These are phyloP conservation scores for Carcina quercana DNA, from an alignment of 2,888 invertebrate genomes.

Conservation along the genomic window DNA sequence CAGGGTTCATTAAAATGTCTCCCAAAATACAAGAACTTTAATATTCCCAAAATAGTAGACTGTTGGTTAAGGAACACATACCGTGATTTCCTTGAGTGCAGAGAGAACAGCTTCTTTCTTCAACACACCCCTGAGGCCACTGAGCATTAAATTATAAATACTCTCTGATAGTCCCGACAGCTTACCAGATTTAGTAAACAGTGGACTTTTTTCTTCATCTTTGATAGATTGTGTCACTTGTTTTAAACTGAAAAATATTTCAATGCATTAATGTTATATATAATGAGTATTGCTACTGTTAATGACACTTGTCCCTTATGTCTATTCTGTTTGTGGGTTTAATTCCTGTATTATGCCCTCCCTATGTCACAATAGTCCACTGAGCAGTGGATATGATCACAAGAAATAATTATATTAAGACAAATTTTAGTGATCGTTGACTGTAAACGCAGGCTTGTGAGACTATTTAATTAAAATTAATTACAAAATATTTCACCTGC, in stretches of 20 bases:
- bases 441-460: too few relatives aligned
- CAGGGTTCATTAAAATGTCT: background rate
- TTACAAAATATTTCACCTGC: too few relatives aligned
- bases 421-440: too few relatives aligned
- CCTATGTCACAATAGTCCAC: too few relatives aligned
- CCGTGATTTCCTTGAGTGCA: constrained; percentile 84
- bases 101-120: constrained; percentile 86
- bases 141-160: constrained; percentile 86
- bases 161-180: constrained; percentile 80
- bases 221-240: constrained; percentile 77
- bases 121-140: constrained; percentile 83
- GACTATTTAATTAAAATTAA: too few relatives aligned
- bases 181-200: constrained; percentile 77
- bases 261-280: too few relatives aligned
- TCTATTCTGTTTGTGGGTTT: too few relatives aligned
- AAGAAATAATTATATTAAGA: too few relatives aligned
- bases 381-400: too few relatives aligned
- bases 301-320: too few relatives aligned
- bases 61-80: constrained; percentile 59
- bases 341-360: too few relatives aligned
- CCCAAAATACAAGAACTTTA: background rate
- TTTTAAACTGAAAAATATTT: constrained; percentile 77
- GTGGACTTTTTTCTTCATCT: constrained; percentile 76
- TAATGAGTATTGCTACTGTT: too few relatives aligned
- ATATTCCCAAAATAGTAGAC: background rate